phyloP scores from a whole-genome alignment of 2,797 vertebrate species.

The Antennarius maculatus region DNA sequence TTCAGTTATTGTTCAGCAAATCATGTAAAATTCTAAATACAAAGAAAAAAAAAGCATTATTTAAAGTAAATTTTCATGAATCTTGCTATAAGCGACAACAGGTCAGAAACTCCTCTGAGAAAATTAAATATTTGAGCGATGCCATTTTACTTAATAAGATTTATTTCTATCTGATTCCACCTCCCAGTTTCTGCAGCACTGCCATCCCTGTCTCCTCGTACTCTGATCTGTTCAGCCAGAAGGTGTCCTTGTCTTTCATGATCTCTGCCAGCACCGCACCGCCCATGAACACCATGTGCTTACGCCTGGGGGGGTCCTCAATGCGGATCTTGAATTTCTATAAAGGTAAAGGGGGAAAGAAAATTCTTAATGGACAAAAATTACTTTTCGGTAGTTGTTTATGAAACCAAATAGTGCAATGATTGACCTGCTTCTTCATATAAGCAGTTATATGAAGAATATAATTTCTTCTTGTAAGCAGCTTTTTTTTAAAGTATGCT shows the following conservation, averaged over 20 bases:
- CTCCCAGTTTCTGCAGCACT: conserved; percentile 81
- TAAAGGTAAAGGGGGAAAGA: background rate
- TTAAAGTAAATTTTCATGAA: background rate
- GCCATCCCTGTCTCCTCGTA: conserved; percentile 82
- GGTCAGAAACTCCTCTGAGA: background rate
- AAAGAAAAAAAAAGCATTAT: background rate
- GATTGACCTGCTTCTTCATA: no score
- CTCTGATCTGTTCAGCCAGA: conserved; percentile 82
- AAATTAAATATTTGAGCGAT: background rate
- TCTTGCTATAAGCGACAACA: background rate
- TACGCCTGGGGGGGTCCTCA: conserved; percentile 84
- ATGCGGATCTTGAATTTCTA: conserved; percentile 87
- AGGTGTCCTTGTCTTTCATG: conserved; percentile 87
- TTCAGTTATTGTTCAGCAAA: background rate
- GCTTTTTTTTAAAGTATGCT: no score
- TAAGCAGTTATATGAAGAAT: no score
- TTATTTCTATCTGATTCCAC: conserved; percentile 66
- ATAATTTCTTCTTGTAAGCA: no score
- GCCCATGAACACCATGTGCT: conserved; percentile 87
- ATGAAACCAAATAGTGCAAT: no score
- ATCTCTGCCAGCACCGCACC: conserved; percentile 86
- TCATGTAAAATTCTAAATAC: background rate
- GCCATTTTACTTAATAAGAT: background rate
- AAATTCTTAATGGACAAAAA: no score
- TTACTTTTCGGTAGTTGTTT: no score